Conservation (phyloP, 2,888 invertebrate genomes). For the Tuta absoluta region DNA sequence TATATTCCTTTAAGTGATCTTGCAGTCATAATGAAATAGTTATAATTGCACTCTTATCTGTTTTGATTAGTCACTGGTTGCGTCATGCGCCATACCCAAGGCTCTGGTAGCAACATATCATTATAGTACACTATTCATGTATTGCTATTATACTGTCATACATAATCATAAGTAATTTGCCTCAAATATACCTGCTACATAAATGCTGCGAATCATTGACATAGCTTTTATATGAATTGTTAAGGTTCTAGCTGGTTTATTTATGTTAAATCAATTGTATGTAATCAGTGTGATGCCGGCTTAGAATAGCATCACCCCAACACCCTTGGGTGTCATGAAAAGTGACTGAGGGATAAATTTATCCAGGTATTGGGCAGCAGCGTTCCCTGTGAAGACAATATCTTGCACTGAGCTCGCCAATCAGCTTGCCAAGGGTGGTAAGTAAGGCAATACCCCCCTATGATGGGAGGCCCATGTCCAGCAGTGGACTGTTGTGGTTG, state of each 20-base stretch:
- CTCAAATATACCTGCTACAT: neutral
- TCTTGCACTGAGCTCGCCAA: too few species aligned
- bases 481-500: too few species aligned
- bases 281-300: too few species aligned
- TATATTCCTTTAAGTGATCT: slow-evolving; percentile 44
- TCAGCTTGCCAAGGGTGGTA: too few species aligned
- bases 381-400: too few species aligned
- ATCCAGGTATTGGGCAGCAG: too few species aligned
- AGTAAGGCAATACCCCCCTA: too few species aligned
- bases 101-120: slow-evolving; percentile 24
- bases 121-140: slow-evolving; percentile 22
- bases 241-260: neutral
- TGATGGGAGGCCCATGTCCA: too few species aligned
- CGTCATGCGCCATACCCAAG: slow-evolving; percentile 50
- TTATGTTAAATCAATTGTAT: neutral
- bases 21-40: slow-evolving; percentile 63
- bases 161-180: slow-evolving; percentile 11
- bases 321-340: too few species aligned
- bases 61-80: slow-evolving; percentile 73
- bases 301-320: too few species aligned
- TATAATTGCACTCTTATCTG: slow-evolving; percentile 75
- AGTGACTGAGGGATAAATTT: too few species aligned
- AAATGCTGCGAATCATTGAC: neutral
- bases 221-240: neutral
- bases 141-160: slow-evolving; percentile 13